Conservation (phyloP, 2,888 invertebrate species). For the Xestobium rufovillosum region DNA sequence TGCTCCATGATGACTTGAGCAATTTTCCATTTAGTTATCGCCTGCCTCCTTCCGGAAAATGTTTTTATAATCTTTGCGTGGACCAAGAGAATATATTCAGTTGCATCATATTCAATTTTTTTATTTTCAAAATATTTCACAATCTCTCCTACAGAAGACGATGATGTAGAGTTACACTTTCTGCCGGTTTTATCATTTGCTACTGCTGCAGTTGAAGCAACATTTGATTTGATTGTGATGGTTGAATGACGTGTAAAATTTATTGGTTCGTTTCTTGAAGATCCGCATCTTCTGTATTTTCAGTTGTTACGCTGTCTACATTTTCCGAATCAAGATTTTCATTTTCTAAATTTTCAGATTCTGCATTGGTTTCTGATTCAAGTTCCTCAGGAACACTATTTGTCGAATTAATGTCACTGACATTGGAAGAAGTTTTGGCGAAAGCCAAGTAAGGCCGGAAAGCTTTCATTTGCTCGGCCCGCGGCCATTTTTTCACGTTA, state of each 20-base stretch:
- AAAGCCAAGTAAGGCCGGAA: conserved; percentile 14
- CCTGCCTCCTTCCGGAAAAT: conserved; percentile 13
- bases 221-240: too few relatives aligned
- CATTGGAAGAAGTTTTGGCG: conserved; percentile 16
- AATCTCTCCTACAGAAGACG: conserved; percentile 2
- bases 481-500: conserved; percentile 16
- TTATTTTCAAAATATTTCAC: conserved; percentile 14
- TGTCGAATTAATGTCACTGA: conserved; percentile 3
- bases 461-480: conserved; percentile 16
- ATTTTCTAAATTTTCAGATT: too few relatives aligned
- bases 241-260: too few relatives aligned
- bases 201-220: too few relatives aligned
- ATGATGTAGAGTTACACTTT: too few relatives aligned
- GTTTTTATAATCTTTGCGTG: conserved; percentile 12
- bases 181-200: too few relatives aligned
- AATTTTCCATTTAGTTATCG: conserved; percentile 14
- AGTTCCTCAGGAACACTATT: conserved; percentile 1
- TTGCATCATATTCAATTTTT: conserved; percentile 6
- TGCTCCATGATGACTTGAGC: conserved; percentile 7
- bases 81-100: conserved; percentile 8
- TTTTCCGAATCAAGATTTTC: too few relatives aligned
- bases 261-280: too few relatives aligned
- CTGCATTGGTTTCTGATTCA: too few relatives aligned
- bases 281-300: too few relatives aligned
- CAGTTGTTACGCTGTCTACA: too few relatives aligned